Conservation (phyloP, 30 jellyfish, hydroid and myxozoan genomes). For the Aurelia sp. region DNA sequence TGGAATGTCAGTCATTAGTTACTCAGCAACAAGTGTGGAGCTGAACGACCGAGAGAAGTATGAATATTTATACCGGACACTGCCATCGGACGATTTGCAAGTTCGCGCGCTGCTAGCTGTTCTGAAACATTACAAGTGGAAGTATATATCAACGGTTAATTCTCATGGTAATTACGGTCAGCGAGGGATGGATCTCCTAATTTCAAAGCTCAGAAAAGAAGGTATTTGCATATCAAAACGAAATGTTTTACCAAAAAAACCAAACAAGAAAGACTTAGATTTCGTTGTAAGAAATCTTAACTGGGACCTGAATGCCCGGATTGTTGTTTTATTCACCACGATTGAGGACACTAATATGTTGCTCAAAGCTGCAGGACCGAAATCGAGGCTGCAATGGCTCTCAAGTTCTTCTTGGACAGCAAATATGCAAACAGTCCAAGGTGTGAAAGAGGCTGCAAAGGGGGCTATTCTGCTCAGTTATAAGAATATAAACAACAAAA, state of each 20-base stretch:
- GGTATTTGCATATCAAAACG: slow-evolving; percentile 61
- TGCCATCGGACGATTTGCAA: slow-evolving; percentile 63
- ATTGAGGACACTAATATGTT: slow-evolving; percentile 66
- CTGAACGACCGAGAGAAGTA: slow-evolving; percentile 53
- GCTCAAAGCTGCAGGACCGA: slow-evolving; percentile 35
- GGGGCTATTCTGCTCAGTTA: slow-evolving; percentile 63
- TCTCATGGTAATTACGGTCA: slow-evolving; percentile 69
- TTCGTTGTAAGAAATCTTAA: slow-evolving; percentile 7
- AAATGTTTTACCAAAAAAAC: slow-evolving; percentile 20
- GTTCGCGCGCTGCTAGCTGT: slow-evolving; percentile 46
- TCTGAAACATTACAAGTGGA: slow-evolving; percentile 58
- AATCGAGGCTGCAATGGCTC: slow-evolving; percentile 22
- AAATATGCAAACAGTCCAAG: slow-evolving; percentile 24
- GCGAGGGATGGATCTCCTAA: slow-evolving; percentile 53
- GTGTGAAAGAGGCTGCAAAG: slow-evolving; percentile 50
- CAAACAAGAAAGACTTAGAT: slow-evolving; percentile 16
- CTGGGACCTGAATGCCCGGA: slow-evolving; percentile 37
- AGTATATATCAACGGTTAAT: slow-evolving; percentile 57
- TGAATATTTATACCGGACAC: slow-evolving; percentile 47
- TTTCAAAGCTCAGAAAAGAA: background rate
- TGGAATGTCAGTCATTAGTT: slow-evolving; percentile 25
- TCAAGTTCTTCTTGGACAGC: slow-evolving; percentile 52
- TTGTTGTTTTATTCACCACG: slow-evolving; percentile 40
- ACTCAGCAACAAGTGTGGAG: slow-evolving; percentile 66
- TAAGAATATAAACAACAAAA: slow-evolving; percentile 1